Conservation (phyloP, 2,797 vertebrate genomes). For the Tachyglossus aculeatus region DNA sequence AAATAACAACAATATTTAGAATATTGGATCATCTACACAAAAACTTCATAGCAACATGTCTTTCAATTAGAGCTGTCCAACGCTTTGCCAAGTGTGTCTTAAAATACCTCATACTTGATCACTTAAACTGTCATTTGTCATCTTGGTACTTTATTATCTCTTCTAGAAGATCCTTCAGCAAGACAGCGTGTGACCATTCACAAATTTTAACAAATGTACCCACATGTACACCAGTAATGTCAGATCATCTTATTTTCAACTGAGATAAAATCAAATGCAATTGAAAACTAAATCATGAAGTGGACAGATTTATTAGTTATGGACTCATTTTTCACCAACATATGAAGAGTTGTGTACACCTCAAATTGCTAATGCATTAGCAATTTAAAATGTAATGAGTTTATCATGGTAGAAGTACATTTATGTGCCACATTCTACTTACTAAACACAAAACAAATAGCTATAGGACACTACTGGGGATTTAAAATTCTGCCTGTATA, state of each 20-base stretch:
- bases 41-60: conserved; percentile 26
- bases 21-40: conserved; percentile 26
- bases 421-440: not conserved
- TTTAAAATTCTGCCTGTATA: conserved; percentile 16
- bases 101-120: conserved; percentile 58
- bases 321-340: conserved; percentile 60
- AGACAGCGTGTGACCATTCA: conserved; percentile 73
- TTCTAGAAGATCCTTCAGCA: conserved; percentile 66
- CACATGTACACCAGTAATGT: conserved; percentile 70
- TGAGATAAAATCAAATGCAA: conserved; percentile 72
- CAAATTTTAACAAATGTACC: conserved; percentile 75
- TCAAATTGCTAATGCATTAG: conserved; percentile 30
- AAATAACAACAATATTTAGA: conserved; percentile 52
- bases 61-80: conserved; percentile 28
- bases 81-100: conserved; percentile 49
- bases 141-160: conserved; percentile 69
- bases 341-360: conserved; percentile 43
- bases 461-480: not conserved
- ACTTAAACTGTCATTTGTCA: conserved; percentile 66
- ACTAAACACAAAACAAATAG: not conserved
- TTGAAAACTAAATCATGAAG: conserved; percentile 75
- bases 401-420: not conserved
- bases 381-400: conserved; percentile 16
- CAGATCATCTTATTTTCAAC: conserved; percentile 79
- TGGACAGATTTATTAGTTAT: conserved; percentile 70